Evolutionary conservation across 2,888 invertebrate species (phyloP).

Genomic region (Patella pellucida): DNA sequence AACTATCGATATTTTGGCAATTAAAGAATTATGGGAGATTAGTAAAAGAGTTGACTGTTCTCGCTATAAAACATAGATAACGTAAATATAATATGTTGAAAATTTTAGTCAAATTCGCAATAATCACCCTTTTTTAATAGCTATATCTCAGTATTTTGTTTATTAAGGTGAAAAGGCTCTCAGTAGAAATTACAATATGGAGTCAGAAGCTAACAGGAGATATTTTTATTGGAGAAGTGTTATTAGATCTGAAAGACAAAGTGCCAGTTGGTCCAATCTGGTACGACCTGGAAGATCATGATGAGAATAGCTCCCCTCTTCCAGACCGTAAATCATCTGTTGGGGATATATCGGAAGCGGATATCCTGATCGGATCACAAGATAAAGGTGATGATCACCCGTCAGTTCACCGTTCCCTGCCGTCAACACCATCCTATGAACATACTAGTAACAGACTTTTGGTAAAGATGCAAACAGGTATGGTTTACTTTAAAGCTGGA

Average conservation of each 20-base stretch:
- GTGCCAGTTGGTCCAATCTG: constrained; percentile 84
- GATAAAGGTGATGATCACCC: neutral
- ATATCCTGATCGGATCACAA: constrained; percentile 3
- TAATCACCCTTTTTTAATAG: neutral
- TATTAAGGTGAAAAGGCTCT: constrained; percentile 79
- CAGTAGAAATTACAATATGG: constrained; percentile 90
- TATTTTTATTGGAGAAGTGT: constrained; percentile 71
- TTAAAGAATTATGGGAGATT: too few species aligned
- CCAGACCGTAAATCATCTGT: constrained; percentile 38
- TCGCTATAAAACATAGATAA: too few species aligned
- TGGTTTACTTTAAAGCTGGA: too few species aligned
- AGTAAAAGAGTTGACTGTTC: too few species aligned
- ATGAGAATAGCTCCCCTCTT: constrained; percentile 65
- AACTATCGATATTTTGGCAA: too few species aligned
- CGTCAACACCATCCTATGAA: neutral
- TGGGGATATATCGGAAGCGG: constrained; percentile 8
- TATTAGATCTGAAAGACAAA: constrained; percentile 79
- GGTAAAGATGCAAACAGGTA: constrained; percentile 4
- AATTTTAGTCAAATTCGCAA: neutral
- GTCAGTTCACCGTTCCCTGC: neutral
- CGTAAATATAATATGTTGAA: too few species aligned
- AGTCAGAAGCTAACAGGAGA: constrained; percentile 87
- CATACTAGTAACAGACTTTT: neutral
- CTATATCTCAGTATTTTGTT: neutral
- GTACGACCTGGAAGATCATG: constrained; percentile 75